Percentiles rank a stretch among this genome's conserved stretches.
phyloP scores from a whole-genome alignment of 2,797 vertebrate genomes.

The Buceros bicornis region DNA sequence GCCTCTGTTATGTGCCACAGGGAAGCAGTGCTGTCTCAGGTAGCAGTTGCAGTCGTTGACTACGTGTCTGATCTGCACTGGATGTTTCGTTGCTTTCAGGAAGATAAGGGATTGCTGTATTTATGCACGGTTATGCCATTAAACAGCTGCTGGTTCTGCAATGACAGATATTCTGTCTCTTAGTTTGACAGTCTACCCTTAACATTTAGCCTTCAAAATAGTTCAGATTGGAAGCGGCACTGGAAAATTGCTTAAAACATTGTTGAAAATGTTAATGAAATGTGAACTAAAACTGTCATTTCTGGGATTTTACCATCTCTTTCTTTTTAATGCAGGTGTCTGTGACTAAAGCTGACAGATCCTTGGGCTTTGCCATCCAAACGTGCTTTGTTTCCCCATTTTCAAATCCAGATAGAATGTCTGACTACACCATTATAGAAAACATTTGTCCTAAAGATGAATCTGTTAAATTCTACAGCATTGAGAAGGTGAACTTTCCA shows the following conservation, averaged over 20 bases:
- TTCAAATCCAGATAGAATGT: slow-evolving; percentile 82
- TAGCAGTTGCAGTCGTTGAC: neutral
- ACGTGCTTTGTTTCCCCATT: slow-evolving; percentile 90
- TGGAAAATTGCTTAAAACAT: slow-evolving; percentile 30
- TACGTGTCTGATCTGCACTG: neutral
- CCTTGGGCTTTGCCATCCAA: slow-evolving; percentile 91
- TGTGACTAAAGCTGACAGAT: slow-evolving; percentile 85
- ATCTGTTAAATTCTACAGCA: slow-evolving; percentile 85
- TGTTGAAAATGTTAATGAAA: slow-evolving; percentile 47
- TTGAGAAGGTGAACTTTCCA: slow-evolving; percentile 77
- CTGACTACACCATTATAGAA: slow-evolving; percentile 90
- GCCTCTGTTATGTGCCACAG: neutral
- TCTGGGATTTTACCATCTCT: slow-evolving; percentile 1
- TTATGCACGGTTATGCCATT: neutral
- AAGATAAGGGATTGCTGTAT: neutral
- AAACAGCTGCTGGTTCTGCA: slow-evolving; percentile 20
- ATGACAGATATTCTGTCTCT: neutral
- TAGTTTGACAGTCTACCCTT: neutral
- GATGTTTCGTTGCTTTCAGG: neutral
- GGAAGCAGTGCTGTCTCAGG: neutral
- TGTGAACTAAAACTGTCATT: neutral
- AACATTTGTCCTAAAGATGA: slow-evolving; percentile 94
- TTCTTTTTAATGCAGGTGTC: slow-evolving; percentile 84
- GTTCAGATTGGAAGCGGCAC: slow-evolving; percentile 9
- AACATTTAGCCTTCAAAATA: slow-evolving; percentile 21